These are phyloP conservation scores for Fratercula arctica DNA, from an alignment of 2,797 vertebrate genomes.

Conservation along the genomic window DNA sequence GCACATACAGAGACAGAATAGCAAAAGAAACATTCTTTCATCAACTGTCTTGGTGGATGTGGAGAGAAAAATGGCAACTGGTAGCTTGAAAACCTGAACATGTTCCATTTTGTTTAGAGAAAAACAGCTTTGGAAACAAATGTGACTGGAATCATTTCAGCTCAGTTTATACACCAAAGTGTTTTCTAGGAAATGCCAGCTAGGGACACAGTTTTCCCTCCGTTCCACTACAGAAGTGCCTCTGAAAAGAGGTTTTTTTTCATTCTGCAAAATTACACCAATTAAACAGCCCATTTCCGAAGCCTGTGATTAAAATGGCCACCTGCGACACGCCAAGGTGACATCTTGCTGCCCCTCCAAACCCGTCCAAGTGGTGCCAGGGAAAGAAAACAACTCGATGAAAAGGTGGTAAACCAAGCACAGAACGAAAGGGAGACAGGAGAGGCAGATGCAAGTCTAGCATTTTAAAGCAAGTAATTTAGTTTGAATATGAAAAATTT, in stretches of 20 bases:
- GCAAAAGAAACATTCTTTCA: slow-evolving; percentile 55
- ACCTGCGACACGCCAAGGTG: background rate
- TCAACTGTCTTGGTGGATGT: slow-evolving; percentile 54
- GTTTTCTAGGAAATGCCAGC: background rate
- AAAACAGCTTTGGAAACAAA: slow-evolving; percentile 25
- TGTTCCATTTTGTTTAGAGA: background rate
- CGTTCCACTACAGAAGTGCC: background rate
- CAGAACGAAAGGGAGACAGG: background rate
- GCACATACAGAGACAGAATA: slow-evolving; percentile 78
- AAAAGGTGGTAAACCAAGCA: slow-evolving; percentile 19
- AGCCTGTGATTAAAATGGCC: background rate
- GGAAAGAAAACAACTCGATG: slow-evolving; percentile 43
- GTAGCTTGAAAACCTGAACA: background rate
- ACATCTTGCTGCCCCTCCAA: background rate
- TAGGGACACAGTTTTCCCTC: background rate
- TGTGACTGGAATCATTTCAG: slow-evolving; percentile 26
- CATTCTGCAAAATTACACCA: background rate
- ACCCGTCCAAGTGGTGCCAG: slow-evolving; percentile 26
- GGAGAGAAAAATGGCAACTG: slow-evolving; percentile 64
- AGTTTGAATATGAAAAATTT: background rate
- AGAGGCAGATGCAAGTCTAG: slow-evolving; percentile 37
- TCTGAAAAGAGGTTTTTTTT: background rate
- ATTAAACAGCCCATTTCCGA: background rate
- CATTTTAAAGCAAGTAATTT: slow-evolving; percentile 23
- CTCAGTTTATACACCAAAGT: background rate